Conservation (phyloP, 2,888 invertebrate species). For the Hypercompe scribonia region DNA sequence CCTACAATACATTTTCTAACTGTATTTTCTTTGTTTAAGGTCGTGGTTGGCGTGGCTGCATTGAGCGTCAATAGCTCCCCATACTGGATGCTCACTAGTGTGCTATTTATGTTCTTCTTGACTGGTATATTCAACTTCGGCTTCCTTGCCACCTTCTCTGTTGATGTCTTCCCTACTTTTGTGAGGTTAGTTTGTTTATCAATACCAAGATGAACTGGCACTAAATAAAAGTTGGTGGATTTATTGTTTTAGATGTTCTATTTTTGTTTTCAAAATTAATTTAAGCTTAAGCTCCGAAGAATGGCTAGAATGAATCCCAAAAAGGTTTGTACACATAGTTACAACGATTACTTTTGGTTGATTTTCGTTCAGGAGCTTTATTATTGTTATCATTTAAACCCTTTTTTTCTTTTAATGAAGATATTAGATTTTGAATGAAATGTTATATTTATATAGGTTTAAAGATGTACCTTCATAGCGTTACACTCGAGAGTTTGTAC, state of each 20-base stretch:
- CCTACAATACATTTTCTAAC: slow-evolving; percentile 2
- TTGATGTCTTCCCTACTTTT: slow-evolving; percentile 80
- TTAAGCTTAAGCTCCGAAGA: too few relatives aligned
- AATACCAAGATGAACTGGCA: too few relatives aligned
- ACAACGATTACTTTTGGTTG: not conserved
- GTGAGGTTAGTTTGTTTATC: slow-evolving; percentile 68
- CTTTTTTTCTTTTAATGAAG: too few relatives aligned
- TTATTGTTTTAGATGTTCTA: not conserved
- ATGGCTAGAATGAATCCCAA: not conserved
- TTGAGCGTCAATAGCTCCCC: slow-evolving; percentile 63
- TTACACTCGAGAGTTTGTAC: too few relatives aligned
- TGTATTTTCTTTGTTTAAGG: slow-evolving; percentile 54
- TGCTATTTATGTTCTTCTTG: slow-evolving; percentile 65
- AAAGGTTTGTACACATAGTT: not conserved
- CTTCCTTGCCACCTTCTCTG: slow-evolving; percentile 70
- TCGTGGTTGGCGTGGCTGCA: slow-evolving; percentile 63
- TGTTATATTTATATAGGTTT: too few relatives aligned
- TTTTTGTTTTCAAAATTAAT: not conserved
- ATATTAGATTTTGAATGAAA: too few relatives aligned
- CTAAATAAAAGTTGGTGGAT: too few relatives aligned
- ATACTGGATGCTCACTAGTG: slow-evolving; percentile 64
- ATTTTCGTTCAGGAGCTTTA: not conserved
- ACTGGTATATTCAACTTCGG: slow-evolving; percentile 73
- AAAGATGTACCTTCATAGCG: too few relatives aligned
- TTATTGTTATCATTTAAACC: too few relatives aligned